Evolutionary conservation across 2,888 invertebrate genomes (phyloP), one percentile per base, ranked within the genome.

Genomic region (Mythimna lalbum): DNA sequence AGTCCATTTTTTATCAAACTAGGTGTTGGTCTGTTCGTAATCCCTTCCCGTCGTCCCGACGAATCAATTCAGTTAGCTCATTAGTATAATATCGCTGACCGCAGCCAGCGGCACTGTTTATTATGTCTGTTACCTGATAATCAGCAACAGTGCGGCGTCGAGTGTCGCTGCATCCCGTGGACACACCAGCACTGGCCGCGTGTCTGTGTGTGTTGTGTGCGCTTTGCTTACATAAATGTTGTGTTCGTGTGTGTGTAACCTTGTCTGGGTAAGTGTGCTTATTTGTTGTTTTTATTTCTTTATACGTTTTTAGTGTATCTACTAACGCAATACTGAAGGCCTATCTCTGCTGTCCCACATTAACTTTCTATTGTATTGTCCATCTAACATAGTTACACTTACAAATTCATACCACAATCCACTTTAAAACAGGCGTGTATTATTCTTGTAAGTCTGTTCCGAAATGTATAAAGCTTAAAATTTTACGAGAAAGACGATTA

Each of bases 1-100:
- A 73, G 89, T 88, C 88, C 89, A 89, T 87, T 88, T 89, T 89
- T 90, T 89, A 89, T 87, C 81, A 87, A 89, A 88, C 73, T 64
- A 78, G 80, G 76, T 85, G 81, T 84, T 86, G 83, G 80, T 85
- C 75, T 84, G 78, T 85, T 84, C 63, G 77, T 86, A 61, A 63
- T 61, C 65, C 66, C 66, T 64, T 64, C 59, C 64, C 63, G 56
- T 74, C 65, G 59, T 76, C 68, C 78, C 55, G 49, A 63, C 36
- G 27, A 60, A 23, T 59, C 19, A 7, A 59, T 63, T 53, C 53
- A 23, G 49, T 47, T 71, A 53, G 53, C 36, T 23, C 21, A 31
- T 56, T n/a, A 31, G 9, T 57, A 7, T 12, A 12, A 33, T 47
- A 52, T 31, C 2, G 57, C 27, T 43, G 31, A 43, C 27, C 33